Evolutionary conservation across 2,888 invertebrate species (phyloP).

Genomic region (Willowsia nigromaculata): DNA sequence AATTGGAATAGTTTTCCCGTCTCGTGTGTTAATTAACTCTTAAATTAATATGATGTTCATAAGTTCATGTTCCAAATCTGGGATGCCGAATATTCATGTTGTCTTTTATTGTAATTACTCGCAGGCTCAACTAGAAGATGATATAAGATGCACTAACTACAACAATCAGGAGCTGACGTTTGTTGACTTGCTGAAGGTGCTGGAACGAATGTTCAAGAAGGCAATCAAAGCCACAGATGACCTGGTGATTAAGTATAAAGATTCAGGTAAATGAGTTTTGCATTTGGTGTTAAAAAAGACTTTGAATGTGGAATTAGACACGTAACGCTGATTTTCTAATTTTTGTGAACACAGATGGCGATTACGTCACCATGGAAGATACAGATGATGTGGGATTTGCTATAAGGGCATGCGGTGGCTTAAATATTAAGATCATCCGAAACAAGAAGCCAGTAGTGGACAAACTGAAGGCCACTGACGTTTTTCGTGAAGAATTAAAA

Average conservation of each 20-base stretch:
- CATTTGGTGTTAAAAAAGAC: not conserved
- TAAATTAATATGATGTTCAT: too few species aligned
- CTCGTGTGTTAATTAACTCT: too few species aligned
- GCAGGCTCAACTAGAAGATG: constrained; percentile 84
- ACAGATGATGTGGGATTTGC: constrained; percentile 87
- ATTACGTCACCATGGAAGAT: constrained; percentile 87
- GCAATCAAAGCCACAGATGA: constrained; percentile 85
- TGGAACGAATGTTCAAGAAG: constrained; percentile 86
- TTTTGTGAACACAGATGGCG: constrained; percentile 86
- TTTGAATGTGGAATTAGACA: too few species aligned
- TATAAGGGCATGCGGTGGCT: constrained; percentile 84
- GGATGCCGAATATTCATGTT: too few species aligned
- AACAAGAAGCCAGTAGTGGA: constrained; percentile 74
- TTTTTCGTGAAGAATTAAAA: constrained; percentile 82
- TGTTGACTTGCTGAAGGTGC: constrained; percentile 86
- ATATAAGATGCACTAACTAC: constrained; percentile 86
- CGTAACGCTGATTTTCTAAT: too few species aligned
- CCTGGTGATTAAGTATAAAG: constrained; percentile 86
- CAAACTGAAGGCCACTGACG: not conserved
- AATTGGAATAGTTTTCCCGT: too few species aligned
- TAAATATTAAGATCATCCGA: constrained; percentile 85
- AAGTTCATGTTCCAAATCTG: too few species aligned
- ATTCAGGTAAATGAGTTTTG: constrained; percentile 83
- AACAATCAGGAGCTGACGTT: constrained; percentile 88
- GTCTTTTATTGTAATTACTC: constrained; percentile 28